These are phyloP conservation scores for Meles meles DNA, from an alignment of 2,113 vertebrate species.

Conservation along the genomic window DNA sequence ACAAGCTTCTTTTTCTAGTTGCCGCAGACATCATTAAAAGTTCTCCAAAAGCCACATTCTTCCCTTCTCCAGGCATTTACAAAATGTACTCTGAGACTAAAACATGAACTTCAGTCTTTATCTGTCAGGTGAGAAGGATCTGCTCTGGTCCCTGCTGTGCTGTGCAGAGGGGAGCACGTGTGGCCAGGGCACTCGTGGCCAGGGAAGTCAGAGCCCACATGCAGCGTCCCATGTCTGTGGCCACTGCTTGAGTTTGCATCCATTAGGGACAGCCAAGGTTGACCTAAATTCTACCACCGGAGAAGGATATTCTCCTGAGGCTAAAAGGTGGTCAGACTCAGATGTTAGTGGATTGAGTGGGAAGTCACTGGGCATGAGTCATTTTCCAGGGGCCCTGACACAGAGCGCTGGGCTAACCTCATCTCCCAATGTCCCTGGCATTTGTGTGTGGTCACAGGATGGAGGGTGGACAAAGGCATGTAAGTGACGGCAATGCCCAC, in stretches of 20 bases:
- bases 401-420: fast-evolving
- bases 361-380: background rate
- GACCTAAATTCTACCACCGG: background rate
- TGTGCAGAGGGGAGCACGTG: background rate
- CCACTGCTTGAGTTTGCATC: background rate
- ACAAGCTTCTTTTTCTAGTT: background rate
- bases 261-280: background rate
- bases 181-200: background rate
- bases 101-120: background rate
- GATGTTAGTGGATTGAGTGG: too few species aligned
- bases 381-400: background rate
- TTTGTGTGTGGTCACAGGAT: background rate
- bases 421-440: background rate
- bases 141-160: background rate
- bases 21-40: background rate
- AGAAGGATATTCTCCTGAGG: background rate
- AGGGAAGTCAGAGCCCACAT: background rate
- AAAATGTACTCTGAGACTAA: background rate
- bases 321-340: background rate
- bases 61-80: background rate
- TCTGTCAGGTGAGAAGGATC: background rate
- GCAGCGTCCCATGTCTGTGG: background rate
- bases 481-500: background rate
- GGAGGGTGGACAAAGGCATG: background rate
- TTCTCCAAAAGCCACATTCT: background rate